Evolutionary conservation across 2,797 vertebrate species (phyloP), one percentile per base, ranked within the genome.

Genomic region (Sebastes variabilis): DNA sequence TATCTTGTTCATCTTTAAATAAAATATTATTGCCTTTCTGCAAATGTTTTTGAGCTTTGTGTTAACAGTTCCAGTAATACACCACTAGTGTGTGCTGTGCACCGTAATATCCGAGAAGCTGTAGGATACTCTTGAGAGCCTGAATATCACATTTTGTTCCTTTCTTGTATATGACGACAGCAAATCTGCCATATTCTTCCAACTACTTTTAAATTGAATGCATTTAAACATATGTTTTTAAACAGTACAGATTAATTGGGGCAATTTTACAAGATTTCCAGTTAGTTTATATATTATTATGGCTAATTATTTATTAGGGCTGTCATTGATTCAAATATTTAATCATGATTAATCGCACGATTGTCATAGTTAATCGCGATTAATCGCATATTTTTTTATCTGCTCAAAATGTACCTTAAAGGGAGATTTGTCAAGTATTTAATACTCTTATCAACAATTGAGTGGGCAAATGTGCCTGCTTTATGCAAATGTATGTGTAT

Each of bases 1-100:
- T 96, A 95, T 90, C 93, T 88, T 86, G 90, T 93, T 95, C 77
- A 93, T 94, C 79, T 95, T 95, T 93, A 85, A 96, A 96, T 96
- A 94, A 95, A 96, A 88, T 79, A 87, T 91, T 79, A 93, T 82
- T 94, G 92, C 94, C 93, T 96, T 96, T 93, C 83, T 88, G 72
- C 71, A 38, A 54, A 16, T 80, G 24, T 74, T 46, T 8, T 82
- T 60, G 14, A 68, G 38, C 8, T 71, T 16, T 54, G 46, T 30
- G 46, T 34, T 66, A 11, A 32, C 77, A 88, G 42, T 91, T 90
- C 2, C 18, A 64, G n/a, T 12, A 3, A 24, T 3, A 2, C 16
- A 24, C 84, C 92, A 92, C 88, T 59, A 89, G 93, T 74, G 18
- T 6, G 87, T 6, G 72, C 79, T 90, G 77, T 89, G 68, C 3